phyloP scores from a whole-genome alignment of 2,797 vertebrate species.

The Halcyon leucocephala region DNA sequence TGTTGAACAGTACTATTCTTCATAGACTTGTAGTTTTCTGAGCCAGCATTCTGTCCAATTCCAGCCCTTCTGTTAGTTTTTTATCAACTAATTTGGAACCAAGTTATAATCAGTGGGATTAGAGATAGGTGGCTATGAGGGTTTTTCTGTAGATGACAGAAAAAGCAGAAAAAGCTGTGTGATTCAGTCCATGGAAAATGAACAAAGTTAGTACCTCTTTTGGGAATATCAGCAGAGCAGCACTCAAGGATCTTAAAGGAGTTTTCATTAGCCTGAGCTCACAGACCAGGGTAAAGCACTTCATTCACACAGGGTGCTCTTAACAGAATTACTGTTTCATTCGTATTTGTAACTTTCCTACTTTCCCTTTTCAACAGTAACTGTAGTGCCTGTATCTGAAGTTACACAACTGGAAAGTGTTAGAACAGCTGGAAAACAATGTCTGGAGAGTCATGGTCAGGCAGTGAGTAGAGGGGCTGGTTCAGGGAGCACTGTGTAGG shows the following conservation, averaged over 20 bases:
- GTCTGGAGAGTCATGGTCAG: background rate
- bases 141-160: background rate
- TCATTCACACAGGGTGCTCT: background rate
- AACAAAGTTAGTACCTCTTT: background rate
- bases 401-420: background rate
- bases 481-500: background rate
- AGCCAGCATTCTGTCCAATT: background rate
- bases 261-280: background rate
- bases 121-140: background rate
- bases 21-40: background rate
- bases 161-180: background rate
- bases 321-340: background rate
- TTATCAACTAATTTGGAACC: background rate
- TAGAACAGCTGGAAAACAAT: background rate
- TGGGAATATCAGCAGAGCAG: background rate
- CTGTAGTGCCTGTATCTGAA: background rate
- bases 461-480: background rate
- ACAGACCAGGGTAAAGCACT: background rate
- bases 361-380: background rate
- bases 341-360: background rate
- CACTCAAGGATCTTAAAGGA: background rate
- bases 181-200: background rate
- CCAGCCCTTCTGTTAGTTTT: background rate
- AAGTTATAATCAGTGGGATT: background rate
- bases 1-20: background rate